Base-by-base conservation (phyloP, 2,113 vertebrate genomes). In the Cochlearius cochlearius region DNA sequence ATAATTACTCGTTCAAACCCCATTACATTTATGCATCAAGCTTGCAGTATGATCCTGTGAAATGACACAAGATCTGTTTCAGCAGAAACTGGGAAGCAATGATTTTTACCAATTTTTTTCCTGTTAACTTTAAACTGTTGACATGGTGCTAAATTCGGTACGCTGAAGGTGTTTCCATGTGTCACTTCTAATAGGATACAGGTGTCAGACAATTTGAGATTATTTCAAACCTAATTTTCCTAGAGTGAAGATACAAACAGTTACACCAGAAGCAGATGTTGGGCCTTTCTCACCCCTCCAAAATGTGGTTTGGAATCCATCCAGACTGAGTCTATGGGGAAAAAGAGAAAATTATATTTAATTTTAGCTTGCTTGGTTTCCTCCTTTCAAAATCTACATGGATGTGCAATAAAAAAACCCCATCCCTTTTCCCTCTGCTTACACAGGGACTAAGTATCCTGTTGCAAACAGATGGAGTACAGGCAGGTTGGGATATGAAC, bases 141-240 rank as follows among this genome's bases (percentile, higher is more conserved):
- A 97, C 91, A 92, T n/a, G 76, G 83, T 96, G 93, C 94, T 97
- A 95, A 97, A 98, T 96, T 96, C 83, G 4, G 92, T 93, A 92
- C 0, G 38, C 88, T 92, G 94, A 94, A 96, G 95, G 96, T 98
- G 94, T 97, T 97, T 97, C 96, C 83, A 72, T 94, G 88, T 97
- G 95, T 97, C 97, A 97, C 81, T 95, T 96, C 95, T 98, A 97
- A 97, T 97, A 96, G 97, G 94, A 96, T 96, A 95, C 96, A 97
- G 95, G 96, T 97, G 96, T 95, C 94, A 90, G 90, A 94, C 56
- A 95, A 94, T 91, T 94, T 92, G 89, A 97, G 92, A 97, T 95
- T 94, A 96, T 94, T 97, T 97, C 97, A 98, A 92, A 97, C 93
- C 92, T 96, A 91, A 97, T 97, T 97, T 97, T 97, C 91, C 60